These are phyloP conservation scores for Sturnus vulgaris DNA, from an alignment of 2,113 vertebrate species.

Conservation along the genomic window DNA sequence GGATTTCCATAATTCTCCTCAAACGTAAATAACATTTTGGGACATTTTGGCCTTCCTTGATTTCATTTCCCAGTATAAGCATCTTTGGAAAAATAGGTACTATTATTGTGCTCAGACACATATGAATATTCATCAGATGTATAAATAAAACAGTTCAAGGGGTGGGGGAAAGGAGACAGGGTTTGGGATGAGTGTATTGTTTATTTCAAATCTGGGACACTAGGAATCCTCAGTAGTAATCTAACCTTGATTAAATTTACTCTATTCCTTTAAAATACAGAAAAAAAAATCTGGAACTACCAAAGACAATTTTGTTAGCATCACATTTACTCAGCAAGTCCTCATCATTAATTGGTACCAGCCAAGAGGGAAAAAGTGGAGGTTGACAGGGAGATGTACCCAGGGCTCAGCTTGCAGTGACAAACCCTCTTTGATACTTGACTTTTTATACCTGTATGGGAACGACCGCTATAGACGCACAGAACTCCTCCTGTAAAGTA, in stretches of 20 bases:
- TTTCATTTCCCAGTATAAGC: not conserved
- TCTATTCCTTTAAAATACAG: not conserved
- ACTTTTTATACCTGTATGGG: not conserved
- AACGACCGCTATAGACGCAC: not conserved
- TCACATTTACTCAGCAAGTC: not conserved
- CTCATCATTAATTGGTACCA: too few species aligned
- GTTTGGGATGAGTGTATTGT: not conserved
- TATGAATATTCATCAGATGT: not conserved
- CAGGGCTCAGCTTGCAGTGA: not conserved
- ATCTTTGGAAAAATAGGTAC: not conserved
- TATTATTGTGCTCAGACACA: not conserved
- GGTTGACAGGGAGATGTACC: rapidly evolving
- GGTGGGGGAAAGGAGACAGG: not conserved
- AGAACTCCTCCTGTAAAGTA: not conserved
- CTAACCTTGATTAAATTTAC: not conserved
- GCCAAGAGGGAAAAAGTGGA: not conserved
- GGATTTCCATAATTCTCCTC: not conserved
- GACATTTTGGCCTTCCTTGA: not conserved
- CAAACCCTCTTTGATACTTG: not conserved
- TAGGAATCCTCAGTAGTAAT: not conserved
- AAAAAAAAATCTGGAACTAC: not conserved
- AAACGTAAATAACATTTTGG: not conserved
- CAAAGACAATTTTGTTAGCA: not conserved
- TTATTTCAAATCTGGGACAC: not conserved
- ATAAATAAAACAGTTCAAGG: not conserved